These are phyloP conservation scores for Chloroceryle amazona DNA, from an alignment of 2,797 vertebrate genomes.

Conservation along the genomic window DNA sequence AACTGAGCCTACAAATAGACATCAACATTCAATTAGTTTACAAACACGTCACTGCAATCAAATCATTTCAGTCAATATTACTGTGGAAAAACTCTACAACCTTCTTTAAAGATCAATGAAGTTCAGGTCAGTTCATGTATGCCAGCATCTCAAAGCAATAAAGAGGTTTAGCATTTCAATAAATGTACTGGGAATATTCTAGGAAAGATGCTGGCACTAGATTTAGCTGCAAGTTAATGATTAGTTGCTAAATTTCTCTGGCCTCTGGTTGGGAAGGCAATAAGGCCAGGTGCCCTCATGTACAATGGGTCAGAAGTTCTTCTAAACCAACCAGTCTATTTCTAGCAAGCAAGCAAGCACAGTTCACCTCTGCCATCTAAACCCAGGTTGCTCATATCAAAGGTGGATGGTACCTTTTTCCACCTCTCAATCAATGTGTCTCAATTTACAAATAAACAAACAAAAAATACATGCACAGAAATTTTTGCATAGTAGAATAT, in stretches of 20 bases:
- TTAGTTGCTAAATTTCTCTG: not conserved
- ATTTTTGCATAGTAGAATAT: not conserved
- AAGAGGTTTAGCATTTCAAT: not conserved
- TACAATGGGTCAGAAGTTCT: not conserved
- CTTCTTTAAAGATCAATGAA: not conserved
- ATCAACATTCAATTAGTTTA: not conserved
- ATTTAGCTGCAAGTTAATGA: not conserved
- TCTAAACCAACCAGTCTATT: too few relatives aligned
- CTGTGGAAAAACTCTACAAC: not conserved
- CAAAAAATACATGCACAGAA: not conserved
- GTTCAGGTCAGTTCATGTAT: not conserved
- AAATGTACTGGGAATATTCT: not conserved
- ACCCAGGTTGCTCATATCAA: not conserved
- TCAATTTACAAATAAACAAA: not conserved
- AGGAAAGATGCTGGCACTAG: not conserved
- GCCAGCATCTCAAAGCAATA: not conserved
- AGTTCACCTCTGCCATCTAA: not conserved
- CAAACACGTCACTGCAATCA: not conserved
- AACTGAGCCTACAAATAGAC: constrained; percentile 78
- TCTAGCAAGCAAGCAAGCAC: too few relatives aligned
- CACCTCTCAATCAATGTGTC: not conserved
- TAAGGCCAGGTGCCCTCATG: not conserved
- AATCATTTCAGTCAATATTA: not conserved
- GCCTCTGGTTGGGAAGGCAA: not conserved
- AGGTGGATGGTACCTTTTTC: not conserved